Conservation (phyloP, 2,113 vertebrate genomes). For the Coturnix japonica region DNA sequence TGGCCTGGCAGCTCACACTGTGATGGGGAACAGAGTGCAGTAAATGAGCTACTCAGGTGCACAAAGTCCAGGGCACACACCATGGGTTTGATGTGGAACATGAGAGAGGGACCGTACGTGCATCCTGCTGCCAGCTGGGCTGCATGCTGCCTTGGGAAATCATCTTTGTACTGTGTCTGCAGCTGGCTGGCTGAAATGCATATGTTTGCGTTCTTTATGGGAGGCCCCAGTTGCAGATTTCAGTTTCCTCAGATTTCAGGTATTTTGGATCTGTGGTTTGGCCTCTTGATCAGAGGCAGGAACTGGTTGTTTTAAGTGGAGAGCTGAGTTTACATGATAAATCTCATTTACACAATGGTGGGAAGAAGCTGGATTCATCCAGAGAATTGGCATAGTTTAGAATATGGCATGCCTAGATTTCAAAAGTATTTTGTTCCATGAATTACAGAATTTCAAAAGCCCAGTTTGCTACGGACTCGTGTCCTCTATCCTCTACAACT, state of each 20-base stretch:
- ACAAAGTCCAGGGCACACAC: neutral
- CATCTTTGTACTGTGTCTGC: neutral
- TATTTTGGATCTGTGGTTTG: constrained; percentile 31
- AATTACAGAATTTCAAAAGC: neutral
- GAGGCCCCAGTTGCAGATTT: neutral
- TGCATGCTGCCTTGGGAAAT: neutral
- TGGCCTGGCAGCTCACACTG: neutral
- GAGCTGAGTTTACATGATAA: neutral
- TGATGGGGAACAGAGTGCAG: neutral
- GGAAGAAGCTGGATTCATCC: neutral
- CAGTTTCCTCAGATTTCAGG: neutral
- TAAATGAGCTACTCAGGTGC: neutral
- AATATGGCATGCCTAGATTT: neutral
- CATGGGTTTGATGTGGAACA: neutral
- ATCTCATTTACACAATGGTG: neutral
- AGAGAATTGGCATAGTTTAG: neutral
- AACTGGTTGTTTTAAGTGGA: neutral
- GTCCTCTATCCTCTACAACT: neutral
- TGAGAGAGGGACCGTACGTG: neutral
- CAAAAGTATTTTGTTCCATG: neutral
- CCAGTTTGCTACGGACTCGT: neutral
- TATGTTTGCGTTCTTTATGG: constrained; percentile 13
- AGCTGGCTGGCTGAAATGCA: constrained; percentile 39
- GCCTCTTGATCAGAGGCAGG: neutral
- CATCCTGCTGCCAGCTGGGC: neutral